Base-by-base conservation (phyloP, 2,888 invertebrate genomes). In the Cosmia pyralina region DNA sequence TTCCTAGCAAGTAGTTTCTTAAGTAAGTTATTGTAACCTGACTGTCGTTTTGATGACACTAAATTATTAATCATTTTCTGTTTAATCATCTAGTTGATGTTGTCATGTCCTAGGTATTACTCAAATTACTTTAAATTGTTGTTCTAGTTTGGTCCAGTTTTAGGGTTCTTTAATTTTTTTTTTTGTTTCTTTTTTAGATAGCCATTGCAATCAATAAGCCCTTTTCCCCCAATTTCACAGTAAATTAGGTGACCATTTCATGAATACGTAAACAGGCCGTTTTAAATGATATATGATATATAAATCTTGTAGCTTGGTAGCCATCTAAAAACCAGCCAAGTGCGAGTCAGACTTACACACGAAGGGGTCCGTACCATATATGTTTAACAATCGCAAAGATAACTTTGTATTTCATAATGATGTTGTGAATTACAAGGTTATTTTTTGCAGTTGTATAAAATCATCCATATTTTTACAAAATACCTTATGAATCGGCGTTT, bases 1-100 rank as follows among this genome's bases (percentile, higher is more conserved):
- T 75, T 75, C 22, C 1, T 17, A 15, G 8, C 13, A 6, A 44
- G 44, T 73, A 41, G 6, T 55, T 41, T 19, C 11, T 1, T 22
- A 28, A 0, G n/a, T n/a, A 58, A 52, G 15, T 44, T 50, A 75
- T 57, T 66, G 13, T 13, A 19, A 38, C 11, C 10, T 10, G 28
- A 15, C n/a, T 75, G 77, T 69, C 46, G 10, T 59, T 59, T 53
- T 38, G 2, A 38, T 48, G 59, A 53, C 46, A 17, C 13, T 22
- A 22, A 17, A n/a, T 58, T 8, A 58, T 28, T 46, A 22, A 75
- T 34, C 0, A 73, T 34, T 22, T 44, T 44, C 34, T 62, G 48
- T 48, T 41, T n/a, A 22, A 41, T 41, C 44, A 60, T 55, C 11
- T 68, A 68, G 15, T n/a, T 41, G 52, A 59, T 38, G 44, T 46